phyloP scores from a whole-genome alignment of 2,888 invertebrate species.

The Aquatica leii region DNA sequence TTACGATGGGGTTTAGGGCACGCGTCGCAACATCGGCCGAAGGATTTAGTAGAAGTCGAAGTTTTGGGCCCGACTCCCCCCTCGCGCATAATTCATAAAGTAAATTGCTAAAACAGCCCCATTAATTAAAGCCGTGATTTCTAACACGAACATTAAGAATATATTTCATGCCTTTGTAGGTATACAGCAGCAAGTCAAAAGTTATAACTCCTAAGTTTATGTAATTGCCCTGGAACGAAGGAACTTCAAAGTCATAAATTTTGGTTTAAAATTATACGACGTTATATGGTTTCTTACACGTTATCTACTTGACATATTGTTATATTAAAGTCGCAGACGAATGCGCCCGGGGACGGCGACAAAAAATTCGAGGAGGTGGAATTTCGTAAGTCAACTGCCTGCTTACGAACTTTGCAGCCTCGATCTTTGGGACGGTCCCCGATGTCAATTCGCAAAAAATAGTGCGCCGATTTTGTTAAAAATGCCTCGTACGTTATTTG shows the following conservation, averaged over 20 bases:
- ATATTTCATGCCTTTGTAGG: conserved; percentile 47
- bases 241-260: conserved; percentile 37
- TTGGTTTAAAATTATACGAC: conserved; percentile 33
- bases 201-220: conserved; percentile 40
- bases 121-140: conserved; percentile 57
- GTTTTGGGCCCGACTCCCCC: conserved; percentile 41
- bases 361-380: background rate
- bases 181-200: conserved; percentile 39
- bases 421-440: no score
- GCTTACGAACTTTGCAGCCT: no score
- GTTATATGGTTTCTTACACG: conserved; percentile 28
- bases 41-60: no score
- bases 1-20: no score
- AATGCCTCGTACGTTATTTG: no score
- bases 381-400: conserved; percentile 6
- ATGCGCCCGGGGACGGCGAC: no score
- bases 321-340: background rate
- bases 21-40: no score
- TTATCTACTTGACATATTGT: background rate
- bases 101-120: conserved; percentile 57
- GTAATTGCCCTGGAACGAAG: conserved; percentile 36
- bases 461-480: no score
- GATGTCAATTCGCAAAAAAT: no score
- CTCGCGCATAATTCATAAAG: conserved; percentile 55
- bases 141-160: conserved; percentile 51